Evolutionary conservation across 2,888 invertebrate species (phyloP).

Genomic region (Rhyacophila evoluta): DNA sequence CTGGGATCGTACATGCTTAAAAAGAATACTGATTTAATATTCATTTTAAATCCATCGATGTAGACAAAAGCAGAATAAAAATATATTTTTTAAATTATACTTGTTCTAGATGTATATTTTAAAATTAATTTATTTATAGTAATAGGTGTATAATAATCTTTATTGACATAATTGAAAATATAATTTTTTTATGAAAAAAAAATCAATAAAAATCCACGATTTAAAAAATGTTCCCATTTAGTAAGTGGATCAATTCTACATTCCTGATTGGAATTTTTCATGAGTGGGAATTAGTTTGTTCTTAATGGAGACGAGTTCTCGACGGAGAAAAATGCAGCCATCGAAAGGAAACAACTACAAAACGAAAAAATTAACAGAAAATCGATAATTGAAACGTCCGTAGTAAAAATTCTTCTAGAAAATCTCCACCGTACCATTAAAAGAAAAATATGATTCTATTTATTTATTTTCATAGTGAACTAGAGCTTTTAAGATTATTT

Average conservation of each 20-base stretch:
- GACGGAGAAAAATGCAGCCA: background rate
- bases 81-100: no score
- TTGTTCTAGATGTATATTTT: no score
- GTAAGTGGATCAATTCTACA: background rate
- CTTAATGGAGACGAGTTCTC: background rate
- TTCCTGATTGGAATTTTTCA: background rate
- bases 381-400: constrained; percentile 12
- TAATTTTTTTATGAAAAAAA: no score
- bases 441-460: background rate
- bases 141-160: no score
- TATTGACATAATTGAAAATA: no score
- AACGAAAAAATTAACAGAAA: background rate
- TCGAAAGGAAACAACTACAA: background rate
- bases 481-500: no score
- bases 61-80: background rate
- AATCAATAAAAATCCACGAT: no score
- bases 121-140: no score
- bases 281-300: background rate
- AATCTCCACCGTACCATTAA: background rate
- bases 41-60: no score
- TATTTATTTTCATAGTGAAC: background rate
- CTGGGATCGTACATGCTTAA: no score
- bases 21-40: no score
- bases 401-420: background rate
- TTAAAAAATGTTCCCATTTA: background rate